Conservation (phyloP, 2,797 vertebrate genomes). For the Onychomys torridus region DNA sequence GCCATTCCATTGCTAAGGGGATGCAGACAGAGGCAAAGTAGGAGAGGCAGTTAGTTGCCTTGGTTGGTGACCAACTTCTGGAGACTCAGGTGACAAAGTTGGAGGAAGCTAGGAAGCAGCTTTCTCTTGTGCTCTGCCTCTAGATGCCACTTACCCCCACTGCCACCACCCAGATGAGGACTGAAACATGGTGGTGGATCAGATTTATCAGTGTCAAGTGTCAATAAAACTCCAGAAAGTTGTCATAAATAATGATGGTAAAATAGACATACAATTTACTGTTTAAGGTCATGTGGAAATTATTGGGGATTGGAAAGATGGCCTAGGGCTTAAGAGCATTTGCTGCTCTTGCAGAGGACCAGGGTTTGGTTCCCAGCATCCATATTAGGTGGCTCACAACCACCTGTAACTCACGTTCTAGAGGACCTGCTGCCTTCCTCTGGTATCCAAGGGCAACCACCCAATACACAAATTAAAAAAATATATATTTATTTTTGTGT, state of each 20-base stretch:
- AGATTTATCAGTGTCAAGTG: not conserved
- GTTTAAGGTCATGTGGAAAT: not conserved
- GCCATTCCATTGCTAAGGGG: not conserved
- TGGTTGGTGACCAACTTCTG: slow-evolving; percentile 30
- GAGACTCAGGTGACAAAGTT: not conserved
- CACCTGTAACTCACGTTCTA: too few relatives aligned
- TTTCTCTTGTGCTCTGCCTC: not conserved
- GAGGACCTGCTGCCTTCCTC: too few relatives aligned
- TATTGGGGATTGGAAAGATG: not conserved
- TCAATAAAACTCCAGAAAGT: not conserved
- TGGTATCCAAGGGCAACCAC: not conserved
- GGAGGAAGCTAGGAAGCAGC: not conserved
- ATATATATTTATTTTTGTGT: too few relatives aligned
- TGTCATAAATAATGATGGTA: not conserved
- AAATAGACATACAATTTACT: not conserved
- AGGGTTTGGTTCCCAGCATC: not conserved
- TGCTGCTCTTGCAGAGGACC: not conserved
- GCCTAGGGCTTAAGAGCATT: not conserved
- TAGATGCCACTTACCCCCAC: not conserved
- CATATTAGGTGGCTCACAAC: not conserved
- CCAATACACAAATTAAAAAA: not conserved
- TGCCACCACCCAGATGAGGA: not conserved
- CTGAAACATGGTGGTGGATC: not conserved
- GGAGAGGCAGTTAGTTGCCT: slow-evolving; percentile 40
- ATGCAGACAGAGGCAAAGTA: not conserved